A percentile compares a stretch with the other conserved stretches of the same genome.
Evolutionary conservation across 2,113 vertebrate genomes (phyloP).

Genomic region (Callionymus lyra): DNA sequence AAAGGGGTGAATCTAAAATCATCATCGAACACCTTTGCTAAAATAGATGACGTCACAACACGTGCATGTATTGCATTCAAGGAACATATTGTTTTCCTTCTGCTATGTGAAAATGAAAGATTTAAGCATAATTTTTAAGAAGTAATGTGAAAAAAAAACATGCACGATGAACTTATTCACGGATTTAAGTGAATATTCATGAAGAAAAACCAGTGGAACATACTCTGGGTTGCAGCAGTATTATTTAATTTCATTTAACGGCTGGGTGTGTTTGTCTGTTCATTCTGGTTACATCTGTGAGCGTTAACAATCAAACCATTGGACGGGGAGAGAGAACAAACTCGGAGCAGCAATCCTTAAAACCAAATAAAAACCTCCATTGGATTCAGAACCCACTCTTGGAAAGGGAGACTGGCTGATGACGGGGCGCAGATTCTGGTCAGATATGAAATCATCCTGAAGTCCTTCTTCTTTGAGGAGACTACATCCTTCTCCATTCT

Average conservation of each 20-base stretch:
- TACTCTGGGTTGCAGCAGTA: slow-evolving; percentile 71
- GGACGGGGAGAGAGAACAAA: slow-evolving; percentile 60
- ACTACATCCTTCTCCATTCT: slow-evolving; percentile 58
- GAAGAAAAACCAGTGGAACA: neutral
- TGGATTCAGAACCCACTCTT: slow-evolving; percentile 36
- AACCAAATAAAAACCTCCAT: slow-evolving; percentile 48
- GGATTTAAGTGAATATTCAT: too few relatives aligned
- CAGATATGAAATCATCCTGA: slow-evolving; percentile 71
- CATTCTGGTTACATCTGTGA: slow-evolving; percentile 37
- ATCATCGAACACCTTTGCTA: too few relatives aligned
- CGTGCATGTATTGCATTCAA: too few relatives aligned
- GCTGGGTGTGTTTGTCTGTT: slow-evolving; percentile 61
- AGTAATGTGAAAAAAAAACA: neutral
- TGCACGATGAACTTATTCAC: too few relatives aligned
- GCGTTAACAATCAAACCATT: slow-evolving; percentile 41
- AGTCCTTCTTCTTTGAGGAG: slow-evolving; percentile 52
- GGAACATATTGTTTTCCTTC: too few relatives aligned
- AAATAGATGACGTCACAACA: too few relatives aligned
- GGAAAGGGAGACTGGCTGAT: slow-evolving; percentile 33
- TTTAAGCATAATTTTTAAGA: too few relatives aligned
- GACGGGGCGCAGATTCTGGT: slow-evolving; percentile 75
- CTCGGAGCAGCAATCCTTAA: slow-evolving; percentile 67
- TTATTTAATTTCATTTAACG: slow-evolving; percentile 86
- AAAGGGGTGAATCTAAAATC: too few relatives aligned
- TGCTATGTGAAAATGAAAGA: too few relatives aligned